Percentiles rank a stretch among this genome's conserved stretches.
phyloP scores from a whole-genome alignment of 2,888 invertebrate species.

The Drosophila subsilvestris region DNA sequence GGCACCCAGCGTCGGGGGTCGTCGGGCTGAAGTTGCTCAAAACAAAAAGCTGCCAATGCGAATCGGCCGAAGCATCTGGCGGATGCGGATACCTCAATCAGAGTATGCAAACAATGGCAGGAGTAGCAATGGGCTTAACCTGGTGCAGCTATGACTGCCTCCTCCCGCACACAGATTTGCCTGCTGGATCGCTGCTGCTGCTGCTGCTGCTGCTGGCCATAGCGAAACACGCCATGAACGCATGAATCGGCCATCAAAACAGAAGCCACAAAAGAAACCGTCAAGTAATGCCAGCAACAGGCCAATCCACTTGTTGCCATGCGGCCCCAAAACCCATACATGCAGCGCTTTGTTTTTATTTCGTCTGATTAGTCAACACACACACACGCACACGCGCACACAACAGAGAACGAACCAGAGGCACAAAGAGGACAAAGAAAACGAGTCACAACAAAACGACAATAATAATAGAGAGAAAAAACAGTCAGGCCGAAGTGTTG shows the following conservation, averaged over 20 bases:
- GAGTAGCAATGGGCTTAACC: constrained; percentile 3
- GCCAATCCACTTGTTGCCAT: constrained; percentile 56
- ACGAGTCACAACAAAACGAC: constrained; percentile 73
- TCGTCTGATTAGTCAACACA: constrained; percentile 29
- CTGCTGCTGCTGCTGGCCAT: background rate
- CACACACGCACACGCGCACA: too few species aligned
- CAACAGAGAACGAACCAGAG: constrained; percentile 48
- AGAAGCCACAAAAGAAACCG: constrained; percentile 58
- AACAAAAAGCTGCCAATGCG: constrained; percentile 1
- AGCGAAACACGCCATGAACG: constrained; percentile 61
- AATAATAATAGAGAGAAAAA: constrained; percentile 59
- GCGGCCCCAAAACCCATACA: constrained; percentile 62
- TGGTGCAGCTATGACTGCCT: constrained; percentile 10
- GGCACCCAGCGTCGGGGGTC: constrained; percentile 10
- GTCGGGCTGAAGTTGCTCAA: background rate
- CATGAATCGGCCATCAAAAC: constrained; percentile 59
- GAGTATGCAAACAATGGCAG: background rate
- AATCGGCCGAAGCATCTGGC: constrained; percentile 41
- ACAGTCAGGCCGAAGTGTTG: background rate
- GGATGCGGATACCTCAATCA: constrained; percentile 36
- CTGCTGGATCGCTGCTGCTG: background rate
- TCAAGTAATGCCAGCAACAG: constrained; percentile 48
- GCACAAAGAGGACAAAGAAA: constrained; percentile 36
- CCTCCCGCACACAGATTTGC: background rate
- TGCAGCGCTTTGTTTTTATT: constrained; percentile 61